phyloP scores from a whole-genome alignment of 1,140 invertebrate species.

The Nilaparvata lugens region DNA sequence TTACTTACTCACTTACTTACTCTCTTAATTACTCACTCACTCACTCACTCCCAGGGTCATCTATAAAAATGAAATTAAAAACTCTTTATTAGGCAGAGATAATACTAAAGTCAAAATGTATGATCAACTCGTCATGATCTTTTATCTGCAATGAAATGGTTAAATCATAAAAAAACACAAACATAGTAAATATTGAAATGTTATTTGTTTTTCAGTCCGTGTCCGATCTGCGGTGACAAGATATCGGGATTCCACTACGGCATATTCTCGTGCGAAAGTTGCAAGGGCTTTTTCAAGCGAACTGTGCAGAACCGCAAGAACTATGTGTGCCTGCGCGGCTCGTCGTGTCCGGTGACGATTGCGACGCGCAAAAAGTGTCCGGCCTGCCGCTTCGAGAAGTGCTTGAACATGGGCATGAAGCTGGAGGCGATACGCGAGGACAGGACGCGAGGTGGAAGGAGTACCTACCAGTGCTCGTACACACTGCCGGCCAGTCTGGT shows the following conservation, averaged over 20 bases:
- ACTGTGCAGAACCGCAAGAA: slow-evolving; percentile 97
- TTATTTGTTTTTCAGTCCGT: slow-evolving; percentile 52
- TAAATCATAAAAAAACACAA: too few species aligned
- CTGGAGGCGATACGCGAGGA: slow-evolving; percentile 93
- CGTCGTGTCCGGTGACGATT: slow-evolving; percentile 82
- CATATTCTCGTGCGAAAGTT: slow-evolving; percentile 95
- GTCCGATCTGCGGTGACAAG: slow-evolving; percentile 91
- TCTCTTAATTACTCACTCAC: too few species aligned
- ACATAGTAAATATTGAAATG: background rate
- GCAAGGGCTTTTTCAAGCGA: slow-evolving; percentile 96
- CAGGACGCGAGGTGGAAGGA: slow-evolving; percentile 85
- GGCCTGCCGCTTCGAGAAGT: slow-evolving; percentile 94
- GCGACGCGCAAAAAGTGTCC: slow-evolving; percentile 94
- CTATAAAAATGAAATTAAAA: too few species aligned
- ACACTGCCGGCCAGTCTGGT: slow-evolving; percentile 55
- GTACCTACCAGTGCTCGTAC: slow-evolving; percentile 90
- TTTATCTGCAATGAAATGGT: too few species aligned
- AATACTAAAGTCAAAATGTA: too few species aligned
- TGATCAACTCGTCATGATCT: too few species aligned
- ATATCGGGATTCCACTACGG: slow-evolving; percentile 94
- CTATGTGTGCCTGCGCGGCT: slow-evolving; percentile 86
- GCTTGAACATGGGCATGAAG: slow-evolving; percentile 93
- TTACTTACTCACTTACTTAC: too few species aligned
- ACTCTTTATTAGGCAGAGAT: too few species aligned
- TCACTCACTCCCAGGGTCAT: too few species aligned